Evolutionary conservation across 2,113 vertebrate genomes (phyloP).

Genomic region (Mystacornis crossleyi): DNA sequence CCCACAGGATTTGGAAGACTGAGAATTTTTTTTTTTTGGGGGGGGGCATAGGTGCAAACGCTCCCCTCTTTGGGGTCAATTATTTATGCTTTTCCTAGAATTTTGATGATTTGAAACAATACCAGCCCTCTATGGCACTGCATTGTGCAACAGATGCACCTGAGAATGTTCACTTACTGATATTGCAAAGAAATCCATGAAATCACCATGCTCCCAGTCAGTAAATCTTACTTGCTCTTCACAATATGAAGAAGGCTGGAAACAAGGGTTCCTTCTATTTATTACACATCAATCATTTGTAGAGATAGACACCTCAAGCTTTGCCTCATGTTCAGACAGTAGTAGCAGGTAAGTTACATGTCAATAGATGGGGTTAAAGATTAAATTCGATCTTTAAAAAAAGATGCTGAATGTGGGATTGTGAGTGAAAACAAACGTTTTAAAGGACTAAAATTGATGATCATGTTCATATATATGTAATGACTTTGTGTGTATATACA

Average conservation of each 20-base stretch:
- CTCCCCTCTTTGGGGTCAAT: neutral
- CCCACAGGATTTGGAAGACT: neutral
- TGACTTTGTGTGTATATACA: neutral
- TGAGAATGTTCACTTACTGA: neutral
- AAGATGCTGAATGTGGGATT: neutral
- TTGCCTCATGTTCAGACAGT: neutral
- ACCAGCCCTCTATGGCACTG: neutral
- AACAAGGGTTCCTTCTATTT: neutral
- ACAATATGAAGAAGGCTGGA: neutral
- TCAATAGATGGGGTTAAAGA: neutral
- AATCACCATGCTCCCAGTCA: neutral
- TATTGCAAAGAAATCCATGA: neutral
- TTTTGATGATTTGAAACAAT: neutral
- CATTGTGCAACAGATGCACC: neutral
- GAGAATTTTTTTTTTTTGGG: neutral
- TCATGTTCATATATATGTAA: neutral
- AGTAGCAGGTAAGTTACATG: neutral
- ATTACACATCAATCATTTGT: neutral
- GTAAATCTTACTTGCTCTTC: neutral
- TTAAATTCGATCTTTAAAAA: neutral
- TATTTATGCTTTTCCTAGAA: neutral
- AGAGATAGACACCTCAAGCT: neutral
- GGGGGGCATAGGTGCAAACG: neutral
- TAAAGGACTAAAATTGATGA: neutral
- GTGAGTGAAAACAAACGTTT: neutral